phyloP scores from a whole-genome alignment of 2,113 vertebrate species.

The Muntiacus muntjak region DNA sequence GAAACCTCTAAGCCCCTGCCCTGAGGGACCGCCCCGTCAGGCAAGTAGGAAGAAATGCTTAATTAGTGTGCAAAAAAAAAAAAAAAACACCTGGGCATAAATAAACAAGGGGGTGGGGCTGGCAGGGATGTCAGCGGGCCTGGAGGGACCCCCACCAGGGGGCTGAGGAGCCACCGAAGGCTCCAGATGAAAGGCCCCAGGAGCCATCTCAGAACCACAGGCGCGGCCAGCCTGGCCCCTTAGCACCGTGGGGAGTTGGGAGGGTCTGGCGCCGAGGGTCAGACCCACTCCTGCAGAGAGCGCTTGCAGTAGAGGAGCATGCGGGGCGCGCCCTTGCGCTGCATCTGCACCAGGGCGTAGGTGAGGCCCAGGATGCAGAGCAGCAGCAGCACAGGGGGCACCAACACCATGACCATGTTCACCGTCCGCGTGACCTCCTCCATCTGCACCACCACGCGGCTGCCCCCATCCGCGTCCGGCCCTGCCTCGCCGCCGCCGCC shows the following conservation, averaged over 20 bases:
- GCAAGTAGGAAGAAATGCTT: slow-evolving; percentile 34
- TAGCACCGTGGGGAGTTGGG: slow-evolving; percentile 85
- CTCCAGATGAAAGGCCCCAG: slow-evolving; percentile 78
- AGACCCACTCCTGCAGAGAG: slow-evolving; percentile 98
- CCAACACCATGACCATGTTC: slow-evolving; percentile 92
- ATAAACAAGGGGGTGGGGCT: slow-evolving; percentile 8
- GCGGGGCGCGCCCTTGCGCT: slow-evolving; percentile 93
- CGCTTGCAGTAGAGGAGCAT: slow-evolving; percentile 97
- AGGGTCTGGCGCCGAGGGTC: slow-evolving; percentile 70
- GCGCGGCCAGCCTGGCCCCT: slow-evolving; percentile 62
- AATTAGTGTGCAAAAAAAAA: background rate
- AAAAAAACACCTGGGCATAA: slow-evolving; percentile 46
- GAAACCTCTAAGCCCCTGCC: background rate
- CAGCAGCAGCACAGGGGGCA: slow-evolving; percentile 88
- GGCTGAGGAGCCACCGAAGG: background rate
- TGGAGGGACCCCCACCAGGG: slow-evolving; percentile 56
- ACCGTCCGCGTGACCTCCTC: slow-evolving; percentile 91
- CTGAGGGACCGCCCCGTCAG: background rate
- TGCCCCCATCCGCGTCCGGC: slow-evolving; percentile 78
- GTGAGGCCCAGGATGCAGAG: slow-evolving; percentile 92
- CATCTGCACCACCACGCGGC: slow-evolving; percentile 94
- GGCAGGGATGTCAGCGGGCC: background rate
- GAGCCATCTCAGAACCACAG: slow-evolving; percentile 80
- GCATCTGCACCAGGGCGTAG: slow-evolving; percentile 93
- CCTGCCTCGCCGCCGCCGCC: background rate